Conservation (phyloP, 2,888 invertebrate species). For the Calliphora vomitoria region DNA sequence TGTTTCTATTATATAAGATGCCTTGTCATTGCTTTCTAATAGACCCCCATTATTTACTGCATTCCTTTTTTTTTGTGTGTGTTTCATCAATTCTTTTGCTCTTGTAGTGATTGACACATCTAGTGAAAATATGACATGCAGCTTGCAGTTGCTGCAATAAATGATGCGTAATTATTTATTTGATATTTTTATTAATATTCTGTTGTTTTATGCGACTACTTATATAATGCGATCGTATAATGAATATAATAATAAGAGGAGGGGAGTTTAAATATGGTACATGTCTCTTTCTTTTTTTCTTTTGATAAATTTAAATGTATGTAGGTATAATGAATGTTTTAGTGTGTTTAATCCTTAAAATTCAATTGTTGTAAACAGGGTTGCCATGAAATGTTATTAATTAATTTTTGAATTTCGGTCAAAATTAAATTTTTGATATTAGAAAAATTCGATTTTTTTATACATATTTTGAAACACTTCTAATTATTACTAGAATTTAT, state of each 20-base stretch:
- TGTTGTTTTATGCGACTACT: neutral
- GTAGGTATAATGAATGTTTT: neutral
- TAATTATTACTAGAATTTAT: no score
- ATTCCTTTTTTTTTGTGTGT: slow-evolving; percentile 10
- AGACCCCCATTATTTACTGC: slow-evolving; percentile 44
- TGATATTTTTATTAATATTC: slow-evolving; percentile 61
- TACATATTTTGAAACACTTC: no score
- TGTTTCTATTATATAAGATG: slow-evolving; percentile 46
- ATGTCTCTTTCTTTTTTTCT: slow-evolving; percentile 18
- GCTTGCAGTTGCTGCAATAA: slow-evolving; percentile 66
- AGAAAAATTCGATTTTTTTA: no score
- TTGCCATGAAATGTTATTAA: slow-evolving; percentile 12
- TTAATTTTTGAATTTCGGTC: no score
- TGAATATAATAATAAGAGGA: no score
- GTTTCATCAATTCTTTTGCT: neutral
- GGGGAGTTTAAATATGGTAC: slow-evolving; percentile 25
- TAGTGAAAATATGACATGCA: slow-evolving; percentile 64
- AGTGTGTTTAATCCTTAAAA: slow-evolving; percentile 50
- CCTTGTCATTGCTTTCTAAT: slow-evolving; percentile 61
- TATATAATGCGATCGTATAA: no score
- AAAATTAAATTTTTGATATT: no score
- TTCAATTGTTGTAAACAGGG: slow-evolving; percentile 1
- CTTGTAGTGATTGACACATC: slow-evolving; percentile 68
- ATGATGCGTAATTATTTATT: slow-evolving; percentile 62
- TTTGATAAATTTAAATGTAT: neutral